Evolutionary conservation across 2,113 vertebrate species (phyloP).

Genomic region (Perca fluviatilis): DNA sequence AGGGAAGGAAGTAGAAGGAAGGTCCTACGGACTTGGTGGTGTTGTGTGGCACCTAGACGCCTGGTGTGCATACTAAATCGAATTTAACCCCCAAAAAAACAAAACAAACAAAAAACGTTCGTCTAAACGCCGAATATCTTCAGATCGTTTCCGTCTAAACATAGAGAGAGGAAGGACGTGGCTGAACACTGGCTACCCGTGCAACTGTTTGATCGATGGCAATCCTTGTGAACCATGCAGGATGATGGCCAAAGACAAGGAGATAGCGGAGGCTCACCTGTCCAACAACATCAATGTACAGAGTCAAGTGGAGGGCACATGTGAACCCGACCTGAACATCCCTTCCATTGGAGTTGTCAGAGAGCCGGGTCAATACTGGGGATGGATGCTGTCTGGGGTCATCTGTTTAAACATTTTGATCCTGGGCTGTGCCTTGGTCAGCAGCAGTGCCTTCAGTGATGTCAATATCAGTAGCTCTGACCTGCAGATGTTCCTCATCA

Average conservation of each 20-base stretch:
- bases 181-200: slow-evolving; percentile 43
- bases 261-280: slow-evolving; percentile 46
- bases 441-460: slow-evolving; percentile 86
- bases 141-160: too few relatives aligned
- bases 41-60: too few relatives aligned
- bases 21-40: too few relatives aligned
- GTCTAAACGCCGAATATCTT: too few relatives aligned
- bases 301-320: not conserved
- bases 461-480: slow-evolving; percentile 81
- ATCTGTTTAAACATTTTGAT: slow-evolving; percentile 89
- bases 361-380: slow-evolving; percentile 81
- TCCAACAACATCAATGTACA: slow-evolving; percentile 39
- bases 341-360: not conserved
- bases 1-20: too few relatives aligned
- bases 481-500: slow-evolving; percentile 89
- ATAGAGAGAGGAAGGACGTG: slow-evolving; percentile 55
- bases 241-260: slow-evolving; percentile 58
- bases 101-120: too few relatives aligned
- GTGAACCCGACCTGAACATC: slow-evolving; percentile 26
- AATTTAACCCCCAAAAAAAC: too few relatives aligned
- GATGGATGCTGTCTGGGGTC: slow-evolving; percentile 90
- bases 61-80: too few relatives aligned
- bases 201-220: slow-evolving; percentile 58
- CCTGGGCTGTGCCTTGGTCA: slow-evolving; percentile 89
- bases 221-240: slow-evolving; percentile 70